Evolutionary conservation across 2,797 vertebrate genomes (phyloP).

Genomic region (Malacoraja senta): DNA sequence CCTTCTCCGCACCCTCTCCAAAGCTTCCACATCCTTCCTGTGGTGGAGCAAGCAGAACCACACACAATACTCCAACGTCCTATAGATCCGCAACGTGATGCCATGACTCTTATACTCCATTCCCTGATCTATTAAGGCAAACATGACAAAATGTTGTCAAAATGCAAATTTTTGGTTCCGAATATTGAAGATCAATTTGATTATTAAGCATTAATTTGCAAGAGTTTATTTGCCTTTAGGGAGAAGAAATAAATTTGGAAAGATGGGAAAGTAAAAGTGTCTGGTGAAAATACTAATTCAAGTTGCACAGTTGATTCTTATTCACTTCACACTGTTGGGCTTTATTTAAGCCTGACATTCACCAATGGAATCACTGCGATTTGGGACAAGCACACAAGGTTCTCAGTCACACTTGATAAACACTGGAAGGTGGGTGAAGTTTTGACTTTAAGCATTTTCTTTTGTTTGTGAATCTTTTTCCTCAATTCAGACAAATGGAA

Average conservation of each 20-base stretch:
- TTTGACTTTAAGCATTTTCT: not conserved
- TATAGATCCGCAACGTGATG: no score
- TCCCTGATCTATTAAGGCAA: no score
- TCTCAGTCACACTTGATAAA: constrained; percentile 51
- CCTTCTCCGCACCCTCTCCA: no score
- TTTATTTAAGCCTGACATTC: constrained; percentile 57
- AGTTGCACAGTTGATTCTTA: constrained; percentile 42
- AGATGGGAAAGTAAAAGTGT: not conserved
- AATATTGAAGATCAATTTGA: not conserved
- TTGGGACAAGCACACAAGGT: constrained; percentile 65
- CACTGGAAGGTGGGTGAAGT: constrained; percentile 50
- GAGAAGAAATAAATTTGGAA: constrained; percentile 8
- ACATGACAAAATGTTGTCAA: not conserved
- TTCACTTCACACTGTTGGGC: constrained; percentile 55
- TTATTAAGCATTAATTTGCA: not conserved
- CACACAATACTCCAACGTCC: no score
- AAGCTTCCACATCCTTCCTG: no score
- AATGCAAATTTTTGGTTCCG: not conserved
- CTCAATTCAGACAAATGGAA: not conserved
- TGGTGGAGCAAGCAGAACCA: no score
- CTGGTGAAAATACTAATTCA: not conserved
- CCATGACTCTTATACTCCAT: no score
- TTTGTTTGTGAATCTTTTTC: not conserved
- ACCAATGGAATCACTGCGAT: constrained; percentile 55
- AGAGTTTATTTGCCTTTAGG: not conserved